Percentiles rank a stretch among this genome's conserved stretches.
Evolutionary conservation across 2,113 vertebrate species (phyloP).

Genomic region (Vidua chalybeata): DNA sequence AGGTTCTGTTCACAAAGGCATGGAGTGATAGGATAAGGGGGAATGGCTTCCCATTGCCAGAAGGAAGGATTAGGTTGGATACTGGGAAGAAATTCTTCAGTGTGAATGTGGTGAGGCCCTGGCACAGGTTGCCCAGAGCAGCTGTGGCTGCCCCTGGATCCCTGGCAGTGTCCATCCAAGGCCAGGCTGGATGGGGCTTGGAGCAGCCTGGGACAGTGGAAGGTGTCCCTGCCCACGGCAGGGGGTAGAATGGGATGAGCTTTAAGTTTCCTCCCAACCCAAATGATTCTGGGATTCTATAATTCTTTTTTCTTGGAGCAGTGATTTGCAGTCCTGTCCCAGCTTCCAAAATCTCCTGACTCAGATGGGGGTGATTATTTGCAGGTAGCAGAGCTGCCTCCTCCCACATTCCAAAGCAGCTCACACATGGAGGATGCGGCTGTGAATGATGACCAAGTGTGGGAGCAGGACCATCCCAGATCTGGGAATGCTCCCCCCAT

Average conservation of each 20-base stretch:
- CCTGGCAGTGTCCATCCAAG: neutral
- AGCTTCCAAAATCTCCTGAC: neutral
- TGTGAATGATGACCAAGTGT: neutral
- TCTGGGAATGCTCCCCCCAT: neutral
- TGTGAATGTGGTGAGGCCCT: fast-evolving
- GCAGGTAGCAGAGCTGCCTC: neutral
- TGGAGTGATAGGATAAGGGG: neutral
- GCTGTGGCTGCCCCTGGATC: neutral
- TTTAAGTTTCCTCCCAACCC: neutral
- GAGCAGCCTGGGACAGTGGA: fast-evolving
- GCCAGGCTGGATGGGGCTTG: fast-evolving
- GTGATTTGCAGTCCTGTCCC: neutral
- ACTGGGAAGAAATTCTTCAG: neutral
- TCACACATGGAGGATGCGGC: neutral
- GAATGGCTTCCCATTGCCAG: neutral
- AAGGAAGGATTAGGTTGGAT: neutral
- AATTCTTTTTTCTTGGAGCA: neutral
- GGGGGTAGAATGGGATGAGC: fast-evolving
- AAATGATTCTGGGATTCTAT: neutral
- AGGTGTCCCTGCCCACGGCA: neutral
- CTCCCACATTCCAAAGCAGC: neutral
- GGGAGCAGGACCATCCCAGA: fast-evolving
- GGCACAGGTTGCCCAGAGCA: fast-evolving
- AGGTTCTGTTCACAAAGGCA: neutral
- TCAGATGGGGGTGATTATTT: neutral